Conservation (phyloP, 2,888 invertebrate species). For the Tetramorium bicarinatum region DNA sequence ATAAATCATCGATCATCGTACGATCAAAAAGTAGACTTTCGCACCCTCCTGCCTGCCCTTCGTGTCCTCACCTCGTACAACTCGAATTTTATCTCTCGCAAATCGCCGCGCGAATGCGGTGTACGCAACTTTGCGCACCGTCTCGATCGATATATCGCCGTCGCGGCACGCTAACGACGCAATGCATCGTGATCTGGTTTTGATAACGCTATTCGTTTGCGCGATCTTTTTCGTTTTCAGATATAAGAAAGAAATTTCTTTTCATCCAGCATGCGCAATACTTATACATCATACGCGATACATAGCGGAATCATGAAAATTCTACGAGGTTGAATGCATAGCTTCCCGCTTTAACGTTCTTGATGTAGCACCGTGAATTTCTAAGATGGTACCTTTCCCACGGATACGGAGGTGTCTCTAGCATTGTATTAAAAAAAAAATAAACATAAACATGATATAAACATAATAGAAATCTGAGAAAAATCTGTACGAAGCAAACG, state of each 20-base stretch:
- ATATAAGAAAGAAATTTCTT: conserved; percentile 3
- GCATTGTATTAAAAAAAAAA: neutral
- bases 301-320: conserved; percentile 30
- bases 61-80: conserved; percentile 11
- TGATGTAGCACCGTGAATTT: conserved; percentile 22
- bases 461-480: neutral
- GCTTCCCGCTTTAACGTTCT: conserved; percentile 11
- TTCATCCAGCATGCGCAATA: conserved; percentile 2
- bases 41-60: neutral
- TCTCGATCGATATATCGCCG: conserved; percentile 54
- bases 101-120: conserved; percentile 2
- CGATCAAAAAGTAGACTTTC: conserved; percentile 11
- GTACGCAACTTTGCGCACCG: conserved; percentile 53
- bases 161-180: conserved; percentile 23
- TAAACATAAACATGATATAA: neutral
- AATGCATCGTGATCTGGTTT: conserved; percentile 27
- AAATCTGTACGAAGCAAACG: no score
- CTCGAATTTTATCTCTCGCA: conserved; percentile 47
- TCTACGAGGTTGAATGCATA: conserved; percentile 22
- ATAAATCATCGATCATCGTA: neutral
- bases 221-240: neutral
- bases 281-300: conserved; percentile 40
- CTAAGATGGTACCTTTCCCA: neutral
- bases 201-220: conserved; percentile 4
- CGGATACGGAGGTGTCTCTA: neutral